Evolutionary conservation across 2,113 vertebrate species (phyloP).

Genomic region (Fukomys damarensis): DNA sequence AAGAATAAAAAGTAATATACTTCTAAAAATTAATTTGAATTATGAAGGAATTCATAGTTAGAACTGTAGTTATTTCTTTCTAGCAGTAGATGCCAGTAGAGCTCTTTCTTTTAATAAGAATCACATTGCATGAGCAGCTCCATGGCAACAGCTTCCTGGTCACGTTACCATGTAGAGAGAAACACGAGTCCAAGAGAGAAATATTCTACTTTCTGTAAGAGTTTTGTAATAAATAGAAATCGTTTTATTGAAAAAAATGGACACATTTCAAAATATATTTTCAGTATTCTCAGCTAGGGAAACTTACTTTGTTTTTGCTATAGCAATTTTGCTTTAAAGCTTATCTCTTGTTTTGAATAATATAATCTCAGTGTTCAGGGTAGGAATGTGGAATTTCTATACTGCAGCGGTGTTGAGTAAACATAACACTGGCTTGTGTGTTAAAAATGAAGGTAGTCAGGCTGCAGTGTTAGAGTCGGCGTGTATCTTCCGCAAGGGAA

Average conservation of each 20-base stretch:
- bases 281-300: background rate
- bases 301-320: background rate
- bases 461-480: background rate
- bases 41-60: slow-evolving; percentile 35
- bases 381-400: slow-evolving; percentile 49
- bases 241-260: background rate
- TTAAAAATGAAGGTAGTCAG: slow-evolving; percentile 2
- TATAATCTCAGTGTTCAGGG: slow-evolving; percentile 2
- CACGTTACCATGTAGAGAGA: slow-evolving; percentile 86
- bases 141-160: slow-evolving; percentile 86
- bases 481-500: slow-evolving; percentile 11
- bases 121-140: slow-evolving; percentile 73
- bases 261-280: background rate
- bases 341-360: slow-evolving; percentile 51
- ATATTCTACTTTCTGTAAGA: slow-evolving; percentile 60
- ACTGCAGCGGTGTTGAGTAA: background rate
- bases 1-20: slow-evolving; percentile 35
- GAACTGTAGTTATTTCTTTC: slow-evolving; percentile 83
- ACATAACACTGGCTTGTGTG: slow-evolving; percentile 28
- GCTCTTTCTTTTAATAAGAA: slow-evolving; percentile 80
- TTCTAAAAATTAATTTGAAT: slow-evolving; percentile 52
- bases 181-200: slow-evolving; percentile 76
- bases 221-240: slow-evolving; percentile 72
- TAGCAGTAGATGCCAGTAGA: slow-evolving; percentile 89
- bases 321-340: slow-evolving; percentile 17